phyloP scores from a whole-genome alignment of 2,797 vertebrate genomes.

The Chrysocyon brachyurus region DNA sequence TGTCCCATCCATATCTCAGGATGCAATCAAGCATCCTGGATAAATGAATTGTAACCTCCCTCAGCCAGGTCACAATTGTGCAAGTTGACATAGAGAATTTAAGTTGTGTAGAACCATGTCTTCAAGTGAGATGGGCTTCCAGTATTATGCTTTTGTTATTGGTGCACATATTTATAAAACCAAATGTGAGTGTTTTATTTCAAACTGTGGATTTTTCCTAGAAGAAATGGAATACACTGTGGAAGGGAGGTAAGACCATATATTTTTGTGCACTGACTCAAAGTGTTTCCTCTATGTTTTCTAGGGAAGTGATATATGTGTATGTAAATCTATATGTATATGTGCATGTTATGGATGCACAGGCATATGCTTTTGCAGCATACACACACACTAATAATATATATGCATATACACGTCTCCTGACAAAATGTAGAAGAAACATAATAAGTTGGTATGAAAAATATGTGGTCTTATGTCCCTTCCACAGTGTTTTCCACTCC shows the following conservation, averaged over 20 bases:
- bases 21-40: not conserved
- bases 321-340: not conserved
- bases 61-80: not conserved
- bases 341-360: accelerated
- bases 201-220: not conserved
- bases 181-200: not conserved
- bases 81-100: too few relatives aligned
- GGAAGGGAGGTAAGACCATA: not conserved
- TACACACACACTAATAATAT: too few relatives aligned
- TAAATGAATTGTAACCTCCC: not conserved
- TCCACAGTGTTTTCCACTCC: not conserved
- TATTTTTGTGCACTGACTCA: not conserved
- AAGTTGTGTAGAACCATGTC: not conserved
- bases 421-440: not conserved
- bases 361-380: not conserved
- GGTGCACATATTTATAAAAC: not conserved
- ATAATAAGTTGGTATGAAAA: not conserved
- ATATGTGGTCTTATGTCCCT: not conserved
- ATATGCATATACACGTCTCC: too few relatives aligned
- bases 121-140: not conserved
- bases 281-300: not conserved
- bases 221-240: not conserved
- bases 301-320: not conserved
- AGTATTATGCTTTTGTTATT: not conserved
- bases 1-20: not conserved